Base-by-base conservation (phyloP, 2,888 invertebrate genomes). In the Tachystola acroxantha region DNA sequence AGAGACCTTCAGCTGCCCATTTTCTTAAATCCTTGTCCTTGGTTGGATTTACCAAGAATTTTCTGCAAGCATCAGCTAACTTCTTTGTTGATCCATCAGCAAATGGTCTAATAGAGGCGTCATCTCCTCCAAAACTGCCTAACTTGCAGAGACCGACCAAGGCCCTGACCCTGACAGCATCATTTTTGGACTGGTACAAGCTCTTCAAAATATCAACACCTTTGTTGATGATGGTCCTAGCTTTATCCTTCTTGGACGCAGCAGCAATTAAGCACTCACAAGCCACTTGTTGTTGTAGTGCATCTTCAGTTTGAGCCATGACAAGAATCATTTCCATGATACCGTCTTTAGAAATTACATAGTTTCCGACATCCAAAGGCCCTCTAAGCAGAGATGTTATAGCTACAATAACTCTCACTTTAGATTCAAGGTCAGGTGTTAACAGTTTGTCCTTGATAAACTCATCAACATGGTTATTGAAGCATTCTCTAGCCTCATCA, bases 241-340 rank as follows among this genome's bases (percentile, higher is more conserved):
- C 98, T 80, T 98, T 97, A 67, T 99, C 98, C 72, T 97, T 97
- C 73, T 99, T 99, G 3, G 97, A 96, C 1, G 98, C 94, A 2
- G 98, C 97, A 3, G 97, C 96, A 42, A 99, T 95, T 31, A 99
- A 92, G 54, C 99, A 97, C 76, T 99, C 99, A 63, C 97, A 97
- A 0, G 99, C 96, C 9, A 98, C 94, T 76, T 94, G 94, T 86
- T 99, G 94, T 65, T 98, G 96, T 0, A 98, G 78, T 9, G 89
- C 51, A 63, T 98, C 96, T n/a, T 97, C 96, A 7, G 95, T 94
- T 42, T 94, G 94, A 1, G 99, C 99, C 97, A 99, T 97, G 4
- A 95, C 95, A 19, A 99, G 84, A 73, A 99, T 97, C 94, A 99
- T 97, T 74, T 97, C 95, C 55, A 98, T 89, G 42, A 99, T 94